phyloP scores from a whole-genome alignment of 2,797 vertebrate genomes.

The Chromobotia macracanthus region DNA sequence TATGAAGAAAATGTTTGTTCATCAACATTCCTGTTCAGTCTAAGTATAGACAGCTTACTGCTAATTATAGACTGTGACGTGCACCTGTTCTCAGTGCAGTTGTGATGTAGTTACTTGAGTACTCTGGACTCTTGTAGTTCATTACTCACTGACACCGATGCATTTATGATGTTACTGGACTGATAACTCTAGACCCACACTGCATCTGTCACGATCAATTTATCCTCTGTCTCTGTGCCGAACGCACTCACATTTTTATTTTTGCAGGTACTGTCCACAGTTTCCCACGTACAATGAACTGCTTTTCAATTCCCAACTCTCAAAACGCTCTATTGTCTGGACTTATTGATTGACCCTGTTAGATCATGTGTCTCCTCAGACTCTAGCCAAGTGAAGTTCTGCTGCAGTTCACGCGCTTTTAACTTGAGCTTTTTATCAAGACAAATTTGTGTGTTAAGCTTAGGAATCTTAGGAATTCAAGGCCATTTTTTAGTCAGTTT shows the following conservation, averaged over 20 bases:
- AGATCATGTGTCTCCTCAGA: constrained; percentile 29
- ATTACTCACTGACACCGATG: not conserved
- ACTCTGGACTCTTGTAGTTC: not conserved
- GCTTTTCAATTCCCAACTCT: constrained; percentile 39
- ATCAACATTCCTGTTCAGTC: no score
- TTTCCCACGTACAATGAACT: constrained; percentile 28
- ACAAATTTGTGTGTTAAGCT: not conserved
- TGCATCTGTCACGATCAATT: constrained; percentile 23
- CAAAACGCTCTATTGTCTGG: constrained; percentile 22
- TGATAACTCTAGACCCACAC: not conserved
- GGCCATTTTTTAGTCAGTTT: not conserved
- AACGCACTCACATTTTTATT: constrained; percentile 5
- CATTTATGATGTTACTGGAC: constrained; percentile 8
- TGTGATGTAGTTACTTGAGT: not conserved
- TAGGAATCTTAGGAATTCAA: not conserved
- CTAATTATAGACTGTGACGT: no score
- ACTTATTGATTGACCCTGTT: constrained; percentile 35
- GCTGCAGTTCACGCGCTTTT: not conserved
- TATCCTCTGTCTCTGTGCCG: constrained; percentile 3
- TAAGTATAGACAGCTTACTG: no score
- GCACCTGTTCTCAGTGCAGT: no score
- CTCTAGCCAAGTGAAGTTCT: not conserved
- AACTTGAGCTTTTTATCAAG: not conserved
- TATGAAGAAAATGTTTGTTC: no score
- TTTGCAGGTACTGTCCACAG: constrained; percentile 23